Evolutionary conservation across 2,888 invertebrate species (phyloP), one percentile per base, ranked within the genome.

Genomic region (Sesia apiformis): DNA sequence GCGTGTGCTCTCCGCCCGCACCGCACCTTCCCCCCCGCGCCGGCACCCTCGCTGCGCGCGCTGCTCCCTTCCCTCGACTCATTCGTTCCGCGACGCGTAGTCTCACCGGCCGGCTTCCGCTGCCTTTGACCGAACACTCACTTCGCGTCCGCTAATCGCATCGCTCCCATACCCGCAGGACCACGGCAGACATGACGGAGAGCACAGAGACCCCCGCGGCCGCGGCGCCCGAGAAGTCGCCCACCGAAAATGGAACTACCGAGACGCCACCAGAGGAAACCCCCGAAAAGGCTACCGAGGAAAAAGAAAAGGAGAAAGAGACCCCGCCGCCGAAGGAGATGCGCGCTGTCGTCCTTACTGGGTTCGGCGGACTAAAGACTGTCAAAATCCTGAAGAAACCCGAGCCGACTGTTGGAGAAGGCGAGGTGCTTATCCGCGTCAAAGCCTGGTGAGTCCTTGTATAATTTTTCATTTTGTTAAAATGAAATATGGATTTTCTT

Each of bases 331-430:
- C 93, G 63, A 95, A 95, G 82, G 95, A 96, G 88, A 96, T 96
- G 95, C 92, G 94, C 74, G 95, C 95, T 56, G 93, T 96, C 67
- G 94, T 96, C 61, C 92, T 96, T 66, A 94, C 94, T 63, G 94
- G 95, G 69, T 97, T 96, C 84, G 97, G 96, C 49, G 96, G 96
- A 50, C 90, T 96, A 60, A 96, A 96, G 82, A 93, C 94, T 76
- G 94, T 96, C 66, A 96, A 96, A 88, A 93, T 95, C 63, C 91
- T 93, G 71, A 95, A 93, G 82, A 94, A 94, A 75, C 94, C 95
- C 39, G 95, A 95, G 77, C 94, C 95, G 49, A 84, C 92, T 64
- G 76, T 91, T 55, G 91, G 86, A 65, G 93, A 94, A 75, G 94
- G 94, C 67, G 94, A 96, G 81, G 94, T 96, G 60, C 91, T 96